A percentile compares a stretch with the other conserved stretches of the same genome.
phyloP scores from a whole-genome alignment of 1,140 invertebrate species.

The Drosophila grimshawi region DNA sequence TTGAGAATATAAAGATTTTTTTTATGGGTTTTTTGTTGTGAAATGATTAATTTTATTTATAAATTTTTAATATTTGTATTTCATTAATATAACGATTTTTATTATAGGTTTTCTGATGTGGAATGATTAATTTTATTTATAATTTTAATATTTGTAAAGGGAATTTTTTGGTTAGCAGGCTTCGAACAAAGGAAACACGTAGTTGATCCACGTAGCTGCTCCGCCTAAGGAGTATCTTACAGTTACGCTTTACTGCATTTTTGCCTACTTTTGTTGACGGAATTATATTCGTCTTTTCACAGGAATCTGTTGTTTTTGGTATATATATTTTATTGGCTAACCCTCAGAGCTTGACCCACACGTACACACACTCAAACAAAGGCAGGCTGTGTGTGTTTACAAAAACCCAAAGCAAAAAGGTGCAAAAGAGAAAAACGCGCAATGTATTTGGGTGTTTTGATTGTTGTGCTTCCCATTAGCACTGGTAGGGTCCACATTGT shows the following conservation, averaged over 20 bases:
- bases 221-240: slow-evolving; percentile 22
- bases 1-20: too few species aligned
- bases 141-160: not conserved
- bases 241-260: slow-evolving; percentile 15
- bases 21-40: too few species aligned
- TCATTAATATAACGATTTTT: too few species aligned
- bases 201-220: too few species aligned
- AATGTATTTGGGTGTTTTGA: slow-evolving; percentile 41
- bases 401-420: slow-evolving; percentile 47
- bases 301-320: slow-evolving; percentile 15
- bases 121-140: too few species aligned
- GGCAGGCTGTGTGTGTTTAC: slow-evolving; percentile 55
- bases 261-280: slow-evolving; percentile 34
- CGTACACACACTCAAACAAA: not conserved
- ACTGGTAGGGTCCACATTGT: slow-evolving; percentile 55
- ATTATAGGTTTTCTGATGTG: too few species aligned
- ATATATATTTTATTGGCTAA: slow-evolving; percentile 50
- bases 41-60: too few species aligned
- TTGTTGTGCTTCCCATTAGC: slow-evolving; percentile 2
- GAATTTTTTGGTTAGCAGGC: not conserved
- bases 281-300: slow-evolving; percentile 54
- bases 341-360: slow-evolving; percentile 51
- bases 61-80: too few species aligned
- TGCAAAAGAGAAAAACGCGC: slow-evolving; percentile 35
- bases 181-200: too few species aligned